A percentile compares a stretch with the other conserved stretches of the same genome.
phyloP scores from a whole-genome alignment of 2,113 vertebrate genomes.

The Azemiops feae region DNA sequence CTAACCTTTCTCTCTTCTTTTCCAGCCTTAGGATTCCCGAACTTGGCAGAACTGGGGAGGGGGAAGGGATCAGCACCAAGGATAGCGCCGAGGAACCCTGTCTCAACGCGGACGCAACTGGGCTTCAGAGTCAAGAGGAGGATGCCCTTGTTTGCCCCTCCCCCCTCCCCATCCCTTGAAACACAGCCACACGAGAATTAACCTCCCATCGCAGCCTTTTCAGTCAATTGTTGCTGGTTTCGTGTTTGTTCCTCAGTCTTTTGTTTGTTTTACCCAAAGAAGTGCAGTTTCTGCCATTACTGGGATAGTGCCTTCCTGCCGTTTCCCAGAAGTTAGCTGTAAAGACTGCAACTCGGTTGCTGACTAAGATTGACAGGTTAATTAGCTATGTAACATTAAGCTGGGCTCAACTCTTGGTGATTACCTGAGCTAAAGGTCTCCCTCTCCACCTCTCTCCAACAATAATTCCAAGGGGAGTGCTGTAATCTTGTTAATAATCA shows the following conservation, averaged over 20 bases:
- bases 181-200: not conserved
- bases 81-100: not conserved
- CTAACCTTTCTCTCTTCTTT: not conserved
- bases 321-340: not conserved
- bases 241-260: not conserved
- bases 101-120: not conserved
- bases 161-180: not conserved
- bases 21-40: not conserved
- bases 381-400: not conserved
- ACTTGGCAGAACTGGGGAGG: too few relatives aligned
- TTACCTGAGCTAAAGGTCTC: not conserved
- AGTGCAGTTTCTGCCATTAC: too few relatives aligned
- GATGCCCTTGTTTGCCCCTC: not conserved
- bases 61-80: not conserved
- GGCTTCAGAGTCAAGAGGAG: not conserved
- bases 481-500: not conserved
- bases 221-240: not conserved
- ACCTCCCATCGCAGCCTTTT: not conserved
- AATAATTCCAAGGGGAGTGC: not conserved
- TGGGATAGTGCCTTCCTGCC: not conserved
- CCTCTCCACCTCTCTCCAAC: not conserved
- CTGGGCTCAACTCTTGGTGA: not conserved
- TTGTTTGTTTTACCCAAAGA: not conserved
- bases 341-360: not conserved
- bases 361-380: not conserved